Evolutionary conservation across 2,797 vertebrate genomes (phyloP).

Genomic region (Carcharodon carcharias): DNA sequence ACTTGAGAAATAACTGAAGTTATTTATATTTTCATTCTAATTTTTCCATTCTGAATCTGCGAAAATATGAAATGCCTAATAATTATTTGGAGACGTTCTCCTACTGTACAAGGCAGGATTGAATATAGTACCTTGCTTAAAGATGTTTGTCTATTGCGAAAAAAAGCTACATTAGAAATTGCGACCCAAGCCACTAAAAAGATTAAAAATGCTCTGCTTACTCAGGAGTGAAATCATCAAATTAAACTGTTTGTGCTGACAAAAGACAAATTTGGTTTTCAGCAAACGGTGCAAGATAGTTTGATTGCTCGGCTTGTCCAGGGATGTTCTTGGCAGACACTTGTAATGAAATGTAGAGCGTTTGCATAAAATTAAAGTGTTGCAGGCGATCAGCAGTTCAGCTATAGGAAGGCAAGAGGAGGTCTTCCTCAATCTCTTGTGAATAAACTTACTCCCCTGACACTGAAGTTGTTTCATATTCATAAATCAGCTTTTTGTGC

Average conservation of each 20-base stretch:
- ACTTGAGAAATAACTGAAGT: neutral
- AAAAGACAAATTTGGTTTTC: constrained; percentile 87
- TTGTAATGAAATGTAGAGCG: constrained; percentile 71
- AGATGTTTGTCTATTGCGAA: neutral
- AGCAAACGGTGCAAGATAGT: constrained; percentile 86
- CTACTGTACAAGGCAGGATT: neutral
- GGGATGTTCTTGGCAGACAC: constrained; percentile 68
- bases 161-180: constrained; percentile 10
- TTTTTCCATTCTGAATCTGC: neutral
- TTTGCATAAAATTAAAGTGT: constrained; percentile 72
- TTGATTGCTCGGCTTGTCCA: constrained; percentile 76
- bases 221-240: constrained; percentile 92
- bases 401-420: constrained; percentile 44
- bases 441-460: constrained; percentile 51
- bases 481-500: constrained; percentile 62
- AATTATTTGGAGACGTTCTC: neutral
- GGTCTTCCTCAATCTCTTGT: constrained; percentile 56
- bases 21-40: neutral
- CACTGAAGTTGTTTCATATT: constrained; percentile 54
- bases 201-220: constrained; percentile 69
- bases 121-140: neutral
- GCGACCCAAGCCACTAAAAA: neutral
- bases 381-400: constrained; percentile 50
- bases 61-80: neutral
- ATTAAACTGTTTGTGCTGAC: constrained; percentile 98